A percentile compares a stretch with the other conserved stretches of the same genome.
phyloP scores from a whole-genome alignment of 1,140 invertebrate genomes.

The Formica exsecta region DNA sequence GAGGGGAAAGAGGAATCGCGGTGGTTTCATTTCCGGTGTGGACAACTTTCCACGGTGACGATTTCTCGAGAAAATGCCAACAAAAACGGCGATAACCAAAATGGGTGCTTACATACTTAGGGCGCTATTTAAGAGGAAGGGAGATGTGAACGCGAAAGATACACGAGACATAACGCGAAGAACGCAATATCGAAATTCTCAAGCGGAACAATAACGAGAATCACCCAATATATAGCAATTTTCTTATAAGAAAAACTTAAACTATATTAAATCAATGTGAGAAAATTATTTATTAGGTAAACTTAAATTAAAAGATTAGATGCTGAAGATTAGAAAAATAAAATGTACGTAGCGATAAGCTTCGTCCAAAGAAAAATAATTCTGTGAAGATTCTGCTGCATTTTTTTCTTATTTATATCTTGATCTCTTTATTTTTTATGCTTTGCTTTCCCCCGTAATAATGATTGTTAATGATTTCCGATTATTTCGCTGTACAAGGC shows the following conservation, averaged over 20 bases:
- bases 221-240: neutral
- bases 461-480: conserved; percentile 13
- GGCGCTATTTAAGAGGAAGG: neutral
- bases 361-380: neutral
- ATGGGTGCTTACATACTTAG: conserved; percentile 27
- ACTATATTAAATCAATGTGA: neutral
- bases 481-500: neutral
- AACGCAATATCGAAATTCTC: conserved; percentile 36
- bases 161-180: neutral
- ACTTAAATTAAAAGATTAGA: neutral
- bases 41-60: neutral
- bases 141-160: neutral
- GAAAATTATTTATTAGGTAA: neutral
- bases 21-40: conserved; percentile 53
- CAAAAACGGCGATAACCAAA: conserved; percentile 32
- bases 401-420: neutral
- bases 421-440: neutral
- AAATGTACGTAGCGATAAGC: neutral
- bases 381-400: neutral
- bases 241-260: neutral
- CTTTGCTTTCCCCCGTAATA: neutral
- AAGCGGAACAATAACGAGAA: neutral
- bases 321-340: neutral
- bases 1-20: conserved; percentile 2
- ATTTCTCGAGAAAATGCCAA: conserved; percentile 22